Evolutionary conservation across 1,140 invertebrate genomes (phyloP), one percentile per base, ranked within the genome.

Genomic region (Apis dorsata): DNA sequence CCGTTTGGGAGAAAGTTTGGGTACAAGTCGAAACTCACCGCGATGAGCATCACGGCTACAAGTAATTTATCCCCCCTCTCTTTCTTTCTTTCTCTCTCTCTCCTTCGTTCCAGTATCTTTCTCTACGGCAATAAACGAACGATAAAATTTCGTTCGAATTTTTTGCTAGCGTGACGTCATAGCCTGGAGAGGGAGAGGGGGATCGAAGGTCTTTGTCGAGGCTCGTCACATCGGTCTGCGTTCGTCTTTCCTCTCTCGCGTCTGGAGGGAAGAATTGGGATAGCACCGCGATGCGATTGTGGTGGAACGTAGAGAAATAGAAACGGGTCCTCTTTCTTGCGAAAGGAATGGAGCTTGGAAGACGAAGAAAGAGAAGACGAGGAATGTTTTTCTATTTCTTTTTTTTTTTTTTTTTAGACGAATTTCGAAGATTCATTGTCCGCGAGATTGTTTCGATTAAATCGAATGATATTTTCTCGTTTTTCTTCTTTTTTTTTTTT

Each of bases 1-100:
- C 96, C 44, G 96, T 97, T 21, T 97, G 96, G 96, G 95, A 97
- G 91, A 96, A 97, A 91, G 96, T 96, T 76, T 97, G 96, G 96
- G 96, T 97, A 70, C 94, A 94, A 66, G 93, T 94, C 17, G 94
- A 95, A 76, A 91, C 94, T 80, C 94, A 95, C 84, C 93, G 95
- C 62, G 94, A 95, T 79, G 96, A 90, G 49, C 90, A 91, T 71
- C 90, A 90, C 70, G 91, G 90, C 11, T 89, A 89, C 72, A 85
- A 89, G 59, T 89, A 89, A 75, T 5, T 7, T 34, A 34, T 34
- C 34, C 3, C 34, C 34, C 28, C 34, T 28, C 55, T 44, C 1
- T 7, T 44, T 70, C 68, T 57, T 55, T n/a, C 28, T 28, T 12
- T 10, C 49, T 85, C 34, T 44, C 34, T 44, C 5, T 44, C 5